Evolutionary conservation across 2,797 vertebrate genomes (phyloP).

Genomic region (Platalea minor): DNA sequence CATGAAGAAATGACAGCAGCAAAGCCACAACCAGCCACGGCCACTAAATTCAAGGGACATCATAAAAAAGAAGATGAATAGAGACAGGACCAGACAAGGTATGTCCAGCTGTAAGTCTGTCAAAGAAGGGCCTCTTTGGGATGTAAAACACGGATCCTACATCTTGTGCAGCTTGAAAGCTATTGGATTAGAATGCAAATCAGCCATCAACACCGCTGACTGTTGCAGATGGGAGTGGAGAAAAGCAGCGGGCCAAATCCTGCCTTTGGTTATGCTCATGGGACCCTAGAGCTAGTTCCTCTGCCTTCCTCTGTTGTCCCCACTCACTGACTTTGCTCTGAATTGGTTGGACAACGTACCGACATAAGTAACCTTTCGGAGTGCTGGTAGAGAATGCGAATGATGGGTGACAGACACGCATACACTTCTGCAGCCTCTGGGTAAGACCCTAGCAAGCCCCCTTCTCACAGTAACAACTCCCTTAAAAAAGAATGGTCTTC

Average conservation of each 20-base stretch:
- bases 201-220: not conserved
- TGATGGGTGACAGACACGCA: not conserved
- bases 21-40: not conserved
- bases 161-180: not conserved
- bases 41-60: not conserved
- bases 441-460: not conserved
- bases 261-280: not conserved
- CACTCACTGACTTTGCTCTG: not conserved
- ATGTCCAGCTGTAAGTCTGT: not conserved
- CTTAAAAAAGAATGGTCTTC: not conserved
- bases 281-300: not conserved
- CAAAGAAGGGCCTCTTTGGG: not conserved
- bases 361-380: not conserved
- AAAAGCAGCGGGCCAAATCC: not conserved
- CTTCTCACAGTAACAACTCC: not conserved
- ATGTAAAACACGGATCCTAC: not conserved
- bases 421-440: not conserved
- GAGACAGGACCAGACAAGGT: not conserved
- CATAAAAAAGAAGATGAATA: not conserved
- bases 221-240: not conserved
- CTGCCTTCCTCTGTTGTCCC: not conserved
- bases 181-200: not conserved
- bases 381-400: not conserved
- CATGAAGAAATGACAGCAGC: not conserved
- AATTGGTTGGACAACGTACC: not conserved